phyloP scores from a whole-genome alignment of 2,797 vertebrate species.

The Coluber constrictor region DNA sequence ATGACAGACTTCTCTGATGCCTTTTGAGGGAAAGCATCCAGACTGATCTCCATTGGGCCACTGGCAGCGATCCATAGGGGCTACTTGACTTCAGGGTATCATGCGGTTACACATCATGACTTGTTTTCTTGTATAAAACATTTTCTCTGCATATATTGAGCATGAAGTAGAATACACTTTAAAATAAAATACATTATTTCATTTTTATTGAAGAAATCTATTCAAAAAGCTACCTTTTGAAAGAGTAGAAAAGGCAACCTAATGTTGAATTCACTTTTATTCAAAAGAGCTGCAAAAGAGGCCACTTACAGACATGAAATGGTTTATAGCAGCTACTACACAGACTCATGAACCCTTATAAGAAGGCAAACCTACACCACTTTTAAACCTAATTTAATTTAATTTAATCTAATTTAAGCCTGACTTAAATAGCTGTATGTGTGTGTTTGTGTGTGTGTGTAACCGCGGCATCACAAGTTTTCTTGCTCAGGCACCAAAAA shows the following conservation, averaged over 20 bases:
- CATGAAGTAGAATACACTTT: background rate
- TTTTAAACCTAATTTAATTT: slow-evolving; percentile 18
- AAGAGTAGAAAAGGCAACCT: background rate
- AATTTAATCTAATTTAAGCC: background rate
- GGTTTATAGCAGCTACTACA: slow-evolving; percentile 11
- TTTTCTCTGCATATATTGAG: background rate
- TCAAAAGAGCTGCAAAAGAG: slow-evolving; percentile 14
- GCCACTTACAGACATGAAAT: background rate
- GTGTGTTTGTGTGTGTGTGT: too few relatives aligned
- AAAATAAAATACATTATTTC: background rate
- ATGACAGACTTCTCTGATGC: background rate
- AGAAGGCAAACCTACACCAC: background rate
- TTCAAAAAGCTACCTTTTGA: slow-evolving; percentile 16
- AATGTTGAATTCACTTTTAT: background rate
- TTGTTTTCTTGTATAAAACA: background rate
- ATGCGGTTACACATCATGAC: background rate
- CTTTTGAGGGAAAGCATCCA: background rate
- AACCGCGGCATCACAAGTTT: too few relatives aligned
- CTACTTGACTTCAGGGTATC: background rate
- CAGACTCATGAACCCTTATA: slow-evolving; percentile 36
- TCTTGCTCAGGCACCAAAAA: too few relatives aligned
- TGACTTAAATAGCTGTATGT: slow-evolving; percentile 15
- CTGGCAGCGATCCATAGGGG: background rate
- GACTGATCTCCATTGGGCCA: background rate
- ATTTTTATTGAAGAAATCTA: background rate